phyloP scores from a whole-genome alignment of 2,113 vertebrate genomes.

The Rousettus leschenaultii region DNA sequence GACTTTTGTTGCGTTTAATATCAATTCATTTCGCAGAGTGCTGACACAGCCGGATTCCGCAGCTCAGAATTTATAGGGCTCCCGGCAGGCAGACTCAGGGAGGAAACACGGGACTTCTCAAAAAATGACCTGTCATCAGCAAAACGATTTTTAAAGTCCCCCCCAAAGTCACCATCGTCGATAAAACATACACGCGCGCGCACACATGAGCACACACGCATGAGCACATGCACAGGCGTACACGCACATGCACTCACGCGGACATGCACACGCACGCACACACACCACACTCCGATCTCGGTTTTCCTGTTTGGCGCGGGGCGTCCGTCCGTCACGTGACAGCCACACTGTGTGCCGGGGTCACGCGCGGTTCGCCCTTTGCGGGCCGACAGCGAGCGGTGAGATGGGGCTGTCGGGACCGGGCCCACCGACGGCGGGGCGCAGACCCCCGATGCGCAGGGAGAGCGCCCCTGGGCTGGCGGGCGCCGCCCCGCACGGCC shows the following conservation, averaged over 20 bases:
- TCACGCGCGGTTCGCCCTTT: fast-evolving
- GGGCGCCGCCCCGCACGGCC: neutral
- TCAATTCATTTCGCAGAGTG: conserved; percentile 90
- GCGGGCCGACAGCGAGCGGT: fast-evolving
- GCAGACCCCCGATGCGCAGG: no score
- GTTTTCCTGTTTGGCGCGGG: neutral
- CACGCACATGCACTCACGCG: no score
- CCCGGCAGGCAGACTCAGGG: conserved; percentile 86
- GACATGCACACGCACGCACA: neutral
- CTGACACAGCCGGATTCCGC: conserved; percentile 88
- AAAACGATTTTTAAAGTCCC: conserved; percentile 38
- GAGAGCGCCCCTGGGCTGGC: neutral
- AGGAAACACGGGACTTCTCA: conserved; percentile 70
- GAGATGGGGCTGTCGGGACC: neutral
- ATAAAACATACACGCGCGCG: neutral
- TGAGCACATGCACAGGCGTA: no score
- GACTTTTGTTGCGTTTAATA: conserved; percentile 90
- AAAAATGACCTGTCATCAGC: conserved; percentile 87
- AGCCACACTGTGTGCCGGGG: neutral
- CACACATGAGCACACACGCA: no score
- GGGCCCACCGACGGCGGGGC: neutral
- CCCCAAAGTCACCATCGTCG: neutral
- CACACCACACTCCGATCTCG: neutral
- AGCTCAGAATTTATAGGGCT: conserved; percentile 88
- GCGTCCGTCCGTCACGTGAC: neutral